A percentile compares a stretch with the other conserved stretches of the same genome.
Evolutionary conservation across 1,140 invertebrate species (phyloP).

Genomic region (Formica exsecta): DNA sequence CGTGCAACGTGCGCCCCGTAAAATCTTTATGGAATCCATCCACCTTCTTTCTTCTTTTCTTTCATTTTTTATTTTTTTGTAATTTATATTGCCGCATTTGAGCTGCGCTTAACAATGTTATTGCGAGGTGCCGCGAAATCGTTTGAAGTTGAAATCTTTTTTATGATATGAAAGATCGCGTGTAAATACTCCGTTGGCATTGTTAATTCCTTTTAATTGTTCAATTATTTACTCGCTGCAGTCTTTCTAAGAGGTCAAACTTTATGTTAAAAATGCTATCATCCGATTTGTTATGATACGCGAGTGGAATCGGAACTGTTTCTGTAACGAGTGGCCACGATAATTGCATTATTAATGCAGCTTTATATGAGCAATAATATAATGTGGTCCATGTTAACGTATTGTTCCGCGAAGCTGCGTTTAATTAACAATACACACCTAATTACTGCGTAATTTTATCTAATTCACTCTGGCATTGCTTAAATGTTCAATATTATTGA

Average conservation of each 20-base stretch:
- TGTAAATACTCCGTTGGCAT: background rate
- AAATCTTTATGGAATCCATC: slow-evolving; percentile 31
- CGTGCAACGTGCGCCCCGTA: slow-evolving; percentile 8
- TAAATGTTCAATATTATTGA: slow-evolving; percentile 13
- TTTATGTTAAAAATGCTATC: slow-evolving; percentile 34
- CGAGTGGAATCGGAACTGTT: background rate
- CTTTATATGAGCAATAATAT: slow-evolving; percentile 35
- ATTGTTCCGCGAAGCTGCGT: slow-evolving; percentile 31
- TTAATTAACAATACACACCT: slow-evolving; percentile 33
- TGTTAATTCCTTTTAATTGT: slow-evolving; percentile 8
- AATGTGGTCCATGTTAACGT: slow-evolving; percentile 9
- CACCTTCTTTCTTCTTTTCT: background rate
- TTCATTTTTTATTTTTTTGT: background rate
- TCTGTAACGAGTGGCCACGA: background rate
- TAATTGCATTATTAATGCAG: slow-evolving; percentile 50
- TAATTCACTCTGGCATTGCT: slow-evolving; percentile 7
- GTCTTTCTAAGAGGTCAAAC: background rate
- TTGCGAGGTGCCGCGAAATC: background rate
- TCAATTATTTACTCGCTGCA: slow-evolving; percentile 24
- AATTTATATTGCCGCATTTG: slow-evolving; percentile 37
- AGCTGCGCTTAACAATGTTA: slow-evolving; percentile 14
- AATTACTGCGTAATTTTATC: slow-evolving; percentile 36
- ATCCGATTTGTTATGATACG: background rate
- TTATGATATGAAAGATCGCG: background rate
- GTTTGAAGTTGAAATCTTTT: slow-evolving; percentile 23